A percentile compares a stretch with the other conserved stretches of the same genome.
Conservation (phyloP, 1,140 invertebrate species). For the Polyergus mexicanus region DNA sequence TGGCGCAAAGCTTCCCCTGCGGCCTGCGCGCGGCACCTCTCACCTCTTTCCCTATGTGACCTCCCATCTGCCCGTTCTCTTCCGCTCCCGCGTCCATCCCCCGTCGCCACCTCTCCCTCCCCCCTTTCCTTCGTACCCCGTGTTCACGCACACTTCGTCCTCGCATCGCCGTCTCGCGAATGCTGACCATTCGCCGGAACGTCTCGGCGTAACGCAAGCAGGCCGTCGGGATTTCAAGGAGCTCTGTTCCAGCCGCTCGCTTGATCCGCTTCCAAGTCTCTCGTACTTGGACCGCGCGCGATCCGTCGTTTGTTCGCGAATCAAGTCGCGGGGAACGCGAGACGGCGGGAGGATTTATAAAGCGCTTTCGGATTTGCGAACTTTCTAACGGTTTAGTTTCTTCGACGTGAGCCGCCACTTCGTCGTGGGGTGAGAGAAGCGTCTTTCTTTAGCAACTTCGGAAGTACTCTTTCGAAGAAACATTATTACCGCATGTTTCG, state of each 20-base stretch:
- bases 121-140: slow-evolving; percentile 11
- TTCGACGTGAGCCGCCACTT: neutral
- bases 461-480: neutral
- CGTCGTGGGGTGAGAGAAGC: neutral
- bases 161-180: slow-evolving; percentile 34
- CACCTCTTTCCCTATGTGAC: slow-evolving; percentile 70
- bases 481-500: neutral
- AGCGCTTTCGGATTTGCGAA: slow-evolving; percentile 48
- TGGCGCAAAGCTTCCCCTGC: slow-evolving; percentile 81
- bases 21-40: slow-evolving; percentile 68
- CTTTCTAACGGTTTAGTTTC: slow-evolving; percentile 42
- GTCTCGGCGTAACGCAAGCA: slow-evolving; percentile 42
- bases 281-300: slow-evolving; percentile 39
- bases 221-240: slow-evolving; percentile 50
- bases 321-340: slow-evolving; percentile 40
- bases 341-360: slow-evolving; percentile 46
- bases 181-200: slow-evolving; percentile 28
- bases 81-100: slow-evolving; percentile 28
- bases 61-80: slow-evolving; percentile 67
- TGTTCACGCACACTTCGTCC: slow-evolving; percentile 41
- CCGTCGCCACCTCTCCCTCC: slow-evolving; percentile 6
- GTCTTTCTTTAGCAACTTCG: neutral
- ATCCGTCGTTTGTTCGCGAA: slow-evolving; percentile 62
- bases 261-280: slow-evolving; percentile 50
- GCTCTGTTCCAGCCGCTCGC: slow-evolving; percentile 23